Conservation (phyloP, 1,140 invertebrate species). For the Drosophila santomea region DNA sequence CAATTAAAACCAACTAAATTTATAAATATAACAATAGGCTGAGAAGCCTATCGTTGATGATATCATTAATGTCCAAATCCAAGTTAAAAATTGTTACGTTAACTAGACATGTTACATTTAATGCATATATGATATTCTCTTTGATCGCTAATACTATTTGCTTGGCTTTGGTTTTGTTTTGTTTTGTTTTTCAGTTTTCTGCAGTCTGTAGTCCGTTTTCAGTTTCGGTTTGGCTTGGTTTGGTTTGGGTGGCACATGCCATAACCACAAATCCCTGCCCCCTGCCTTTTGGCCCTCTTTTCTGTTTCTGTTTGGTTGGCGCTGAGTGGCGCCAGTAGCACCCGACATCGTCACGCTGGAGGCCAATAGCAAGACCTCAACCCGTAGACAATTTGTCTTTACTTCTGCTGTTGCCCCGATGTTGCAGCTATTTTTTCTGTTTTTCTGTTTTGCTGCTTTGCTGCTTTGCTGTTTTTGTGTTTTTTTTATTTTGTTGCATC, state of each 20-base stretch:
- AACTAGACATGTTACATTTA: no score
- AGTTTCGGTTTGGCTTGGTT: slow-evolving; percentile 58
- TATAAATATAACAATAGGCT: no score
- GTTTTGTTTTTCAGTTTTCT: not conserved
- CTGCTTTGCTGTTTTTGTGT: slow-evolving; percentile 17
- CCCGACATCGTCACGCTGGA: slow-evolving; percentile 74
- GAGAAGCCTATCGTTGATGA: no score
- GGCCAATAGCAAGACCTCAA: slow-evolving; percentile 82
- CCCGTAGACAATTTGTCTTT: slow-evolving; percentile 81
- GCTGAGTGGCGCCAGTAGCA: slow-evolving; percentile 72
- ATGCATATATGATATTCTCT: not conserved
- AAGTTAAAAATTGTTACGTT: no score
- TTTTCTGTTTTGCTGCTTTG: slow-evolving; percentile 14
- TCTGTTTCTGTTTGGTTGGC: slow-evolving; percentile 44
- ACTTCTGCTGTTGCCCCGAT: slow-evolving; percentile 43
- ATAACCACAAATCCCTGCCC: slow-evolving; percentile 42
- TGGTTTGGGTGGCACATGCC: slow-evolving; percentile 76
- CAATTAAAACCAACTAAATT: no score
- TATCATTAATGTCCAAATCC: no score
- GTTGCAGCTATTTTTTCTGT: not conserved
- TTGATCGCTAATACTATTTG: not conserved
- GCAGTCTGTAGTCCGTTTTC: not conserved
- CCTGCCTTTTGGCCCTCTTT: slow-evolving; percentile 13
- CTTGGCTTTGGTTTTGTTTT: slow-evolving; percentile 12
- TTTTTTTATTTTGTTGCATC: not conserved